These are phyloP conservation scores for Stegostoma tigrinum DNA, from an alignment of 2,113 vertebrate genomes.

Conservation along the genomic window DNA sequence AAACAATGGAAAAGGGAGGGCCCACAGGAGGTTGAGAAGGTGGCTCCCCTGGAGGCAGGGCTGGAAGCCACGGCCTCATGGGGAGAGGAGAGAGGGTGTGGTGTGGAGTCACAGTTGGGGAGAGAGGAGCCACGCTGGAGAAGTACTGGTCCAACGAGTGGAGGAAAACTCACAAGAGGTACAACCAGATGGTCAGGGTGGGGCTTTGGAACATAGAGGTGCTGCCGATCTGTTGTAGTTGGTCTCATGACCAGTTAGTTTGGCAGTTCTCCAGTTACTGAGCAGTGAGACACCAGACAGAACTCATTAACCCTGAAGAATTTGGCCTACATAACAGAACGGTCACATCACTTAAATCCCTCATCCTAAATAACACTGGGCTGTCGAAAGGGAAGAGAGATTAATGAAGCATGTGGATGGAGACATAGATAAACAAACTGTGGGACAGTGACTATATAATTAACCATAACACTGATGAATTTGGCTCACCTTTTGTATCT, in stretches of 20 bases:
- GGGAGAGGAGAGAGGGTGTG: no score
- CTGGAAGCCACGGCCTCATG: no score
- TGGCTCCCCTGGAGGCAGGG: no score
- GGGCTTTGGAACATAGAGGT: neutral
- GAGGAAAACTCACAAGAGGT: neutral
- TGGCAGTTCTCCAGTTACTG: neutral
- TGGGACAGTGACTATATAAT: neutral
- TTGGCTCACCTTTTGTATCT: neutral
- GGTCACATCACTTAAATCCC: neutral
- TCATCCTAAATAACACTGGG: neutral
- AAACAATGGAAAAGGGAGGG: no score
- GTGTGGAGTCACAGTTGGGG: no score
- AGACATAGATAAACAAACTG: neutral
- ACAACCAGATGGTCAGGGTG: neutral
- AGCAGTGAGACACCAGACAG: neutral
- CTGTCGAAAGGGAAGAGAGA: neutral
- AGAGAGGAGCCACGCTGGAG: neutral
- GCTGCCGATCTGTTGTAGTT: neutral
- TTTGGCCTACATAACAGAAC: neutral
- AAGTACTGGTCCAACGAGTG: neutral
- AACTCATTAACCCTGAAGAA: neutral
- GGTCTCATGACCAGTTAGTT: neutral
- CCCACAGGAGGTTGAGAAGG: no score
- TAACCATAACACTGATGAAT: neutral
- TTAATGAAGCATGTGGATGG: neutral